A percentile compares a stretch with the other conserved stretches of the same genome.
These are phyloP conservation scores for Eunapius fragilis DNA, from an alignment of 37 sponge, comb jelly and placozoan species.

Conservation along the genomic window DNA sequence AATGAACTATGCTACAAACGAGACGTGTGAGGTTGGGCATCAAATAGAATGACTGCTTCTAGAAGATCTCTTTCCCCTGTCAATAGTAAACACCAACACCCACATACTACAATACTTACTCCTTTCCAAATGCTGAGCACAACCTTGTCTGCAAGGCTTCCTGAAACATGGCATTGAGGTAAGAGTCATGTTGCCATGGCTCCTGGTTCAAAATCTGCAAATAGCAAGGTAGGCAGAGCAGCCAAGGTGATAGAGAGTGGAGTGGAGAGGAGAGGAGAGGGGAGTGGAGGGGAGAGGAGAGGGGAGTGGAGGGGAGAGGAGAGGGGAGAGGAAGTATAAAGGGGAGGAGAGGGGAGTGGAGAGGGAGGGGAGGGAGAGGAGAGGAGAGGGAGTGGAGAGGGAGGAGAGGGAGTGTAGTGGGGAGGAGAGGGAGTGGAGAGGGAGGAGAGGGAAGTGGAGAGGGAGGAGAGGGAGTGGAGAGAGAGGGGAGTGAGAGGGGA, in stretches of 20 bases:
- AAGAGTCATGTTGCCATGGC: slow-evolving; percentile 38
- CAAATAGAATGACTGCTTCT: too few species aligned
- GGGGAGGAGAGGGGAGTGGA: not conserved
- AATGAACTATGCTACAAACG: too few species aligned
- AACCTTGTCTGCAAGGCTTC: slow-evolving; percentile 23
- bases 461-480: not conserved
- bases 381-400: not conserved
- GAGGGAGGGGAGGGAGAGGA: not conserved
- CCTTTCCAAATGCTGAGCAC: not conserved
- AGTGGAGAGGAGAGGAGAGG: too few species aligned
- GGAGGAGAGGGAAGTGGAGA: not conserved
- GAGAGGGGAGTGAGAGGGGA: too few species aligned
- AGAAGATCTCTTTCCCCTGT: not conserved
- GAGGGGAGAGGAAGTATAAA: too few species aligned
- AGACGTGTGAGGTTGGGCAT: too few species aligned
- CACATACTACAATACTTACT: not conserved
- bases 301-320: too few species aligned
- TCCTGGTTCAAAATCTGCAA: slow-evolving; percentile 29
- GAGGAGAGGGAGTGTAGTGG: not conserved
- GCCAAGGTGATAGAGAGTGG: too few species aligned
- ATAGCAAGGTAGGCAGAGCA: too few species aligned
- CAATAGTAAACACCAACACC: not conserved
- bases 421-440: too few species aligned
- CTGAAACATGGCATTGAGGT: slow-evolving; percentile 50
- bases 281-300: too few species aligned